A percentile compares a stretch with the other conserved stretches of the same genome.
phyloP scores from a whole-genome alignment of 1,140 invertebrate genomes.

The Achatina immaculata region DNA sequence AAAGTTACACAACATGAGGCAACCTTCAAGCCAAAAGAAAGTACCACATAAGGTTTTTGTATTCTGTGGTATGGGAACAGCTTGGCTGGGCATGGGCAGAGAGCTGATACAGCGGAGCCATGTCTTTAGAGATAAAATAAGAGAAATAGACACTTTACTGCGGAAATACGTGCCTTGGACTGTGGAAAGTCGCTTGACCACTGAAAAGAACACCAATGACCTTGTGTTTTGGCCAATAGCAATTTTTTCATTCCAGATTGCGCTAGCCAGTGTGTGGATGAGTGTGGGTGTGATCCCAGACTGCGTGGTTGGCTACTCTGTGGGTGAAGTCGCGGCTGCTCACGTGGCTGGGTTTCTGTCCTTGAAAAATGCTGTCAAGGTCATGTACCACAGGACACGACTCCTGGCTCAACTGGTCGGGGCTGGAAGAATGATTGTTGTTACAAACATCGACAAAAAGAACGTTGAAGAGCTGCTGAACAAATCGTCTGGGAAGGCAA shows the following conservation, averaged over 20 bases:
- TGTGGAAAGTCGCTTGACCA: constrained; percentile 37
- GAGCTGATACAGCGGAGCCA: constrained; percentile 37
- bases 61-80: constrained; percentile 58
- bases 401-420: constrained; percentile 39
- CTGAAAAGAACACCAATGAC: constrained; percentile 40
- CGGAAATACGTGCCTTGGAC: constrained; percentile 42
- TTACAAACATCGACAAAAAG: constrained; percentile 34
- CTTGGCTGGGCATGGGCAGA: constrained; percentile 53
- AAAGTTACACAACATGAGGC: not conserved
- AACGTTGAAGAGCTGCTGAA: constrained; percentile 33
- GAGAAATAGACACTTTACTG: constrained; percentile 48
- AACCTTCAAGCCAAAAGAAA: not conserved
- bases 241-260: constrained; percentile 62
- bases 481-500: constrained; percentile 38
- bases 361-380: constrained; percentile 51
- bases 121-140: constrained; percentile 41
- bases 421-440: constrained; percentile 54
- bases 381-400: constrained; percentile 52
- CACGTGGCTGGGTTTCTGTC: constrained; percentile 46
- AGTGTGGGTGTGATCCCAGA: constrained; percentile 49
- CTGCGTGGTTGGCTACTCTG: constrained; percentile 57
- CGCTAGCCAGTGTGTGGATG: constrained; percentile 48
- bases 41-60: constrained; percentile 46
- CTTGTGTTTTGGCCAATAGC: constrained; percentile 49
- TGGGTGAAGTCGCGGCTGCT: constrained; percentile 61